Evolutionary conservation across 2,888 invertebrate genomes (phyloP).

Genomic region (Rosalia funebris): DNA sequence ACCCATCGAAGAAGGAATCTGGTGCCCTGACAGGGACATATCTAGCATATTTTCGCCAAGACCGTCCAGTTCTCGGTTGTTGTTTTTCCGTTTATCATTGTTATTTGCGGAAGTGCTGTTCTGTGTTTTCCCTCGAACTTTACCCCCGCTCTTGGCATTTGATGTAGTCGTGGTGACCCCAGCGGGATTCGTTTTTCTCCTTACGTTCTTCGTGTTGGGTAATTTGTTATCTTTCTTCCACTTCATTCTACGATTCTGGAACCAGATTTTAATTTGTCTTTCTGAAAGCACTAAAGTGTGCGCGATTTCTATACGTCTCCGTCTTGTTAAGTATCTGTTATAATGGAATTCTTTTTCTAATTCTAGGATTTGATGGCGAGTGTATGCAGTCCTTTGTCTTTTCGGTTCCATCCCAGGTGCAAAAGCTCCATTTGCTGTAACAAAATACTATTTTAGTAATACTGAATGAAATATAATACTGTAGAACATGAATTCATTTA

Average conservation of each 20-base stretch:
- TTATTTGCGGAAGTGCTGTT: conserved; percentile 64
- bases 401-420: conserved; percentile 96
- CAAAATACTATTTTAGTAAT: conserved; percentile 57
- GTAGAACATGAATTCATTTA: no score
- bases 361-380: conserved; percentile 96
- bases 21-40: conserved; percentile 58
- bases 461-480: no score
- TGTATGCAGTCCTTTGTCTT: conserved; percentile 96
- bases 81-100: conserved; percentile 76
- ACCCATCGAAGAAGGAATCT: conserved; percentile 67
- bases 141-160: conserved; percentile 58
- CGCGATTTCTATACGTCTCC: conserved; percentile 96
- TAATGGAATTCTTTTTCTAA: conserved; percentile 98
- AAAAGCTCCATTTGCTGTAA: conserved; percentile 86
- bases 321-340: conserved; percentile 94
- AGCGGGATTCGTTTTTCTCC: conserved; percentile 81
- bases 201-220: conserved; percentile 82
- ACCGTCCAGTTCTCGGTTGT: conserved; percentile 69
- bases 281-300: conserved; percentile 94
- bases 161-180: conserved; percentile 72
- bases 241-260: conserved; percentile 86
- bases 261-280: conserved; percentile 91
- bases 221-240: conserved; percentile 90
- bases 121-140: conserved; percentile 63
- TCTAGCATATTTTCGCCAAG: conserved; percentile 66